Base-by-base conservation (phyloP, 2,888 invertebrate species). In the Habroteleia sp. region DNA sequence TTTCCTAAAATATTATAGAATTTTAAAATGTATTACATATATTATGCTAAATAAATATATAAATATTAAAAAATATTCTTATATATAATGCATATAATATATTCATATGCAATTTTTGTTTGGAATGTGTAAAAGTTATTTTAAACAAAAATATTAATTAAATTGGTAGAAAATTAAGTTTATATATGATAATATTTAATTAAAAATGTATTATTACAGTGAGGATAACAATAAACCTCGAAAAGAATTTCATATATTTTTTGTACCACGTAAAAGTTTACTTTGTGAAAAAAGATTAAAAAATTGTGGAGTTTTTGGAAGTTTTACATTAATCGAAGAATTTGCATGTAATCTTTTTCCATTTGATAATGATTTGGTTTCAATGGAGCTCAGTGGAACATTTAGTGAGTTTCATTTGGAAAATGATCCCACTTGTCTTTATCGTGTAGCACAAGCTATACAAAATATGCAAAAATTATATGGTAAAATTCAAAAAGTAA, bases 281-380 rank as follows among this genome's bases (percentile, higher is more conserved):
- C 89, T 97, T 0, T 98, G 98, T 88, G 94, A 95, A 84, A 96
- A 95, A 80, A 94, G 94, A 81, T 90, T 98, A 5, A 93, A 94
- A 88, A 94, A 95, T 83, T 92, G 93, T 79, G 95, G 96, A 0
- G 96, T 97, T 0, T 91, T 92, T 78, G 93, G 93, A 1, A 94
- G 93, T 81, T 92, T 97, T 54, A 92, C 92, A 0, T 91, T 93
- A 10, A 91, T 96, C 20, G 94, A 95, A 81, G 97, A 97, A 89
- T 94, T 97, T 80, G 92, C 93, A 68, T 95, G 97, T 88, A 94
- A 96, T 81, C 91, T 98, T 35, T 95, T 96, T 85, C 97, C 97
- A 0, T 93, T 98, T 82, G 98, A 98, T 82, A 94, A 93, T 82
- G 98, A 98, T 89, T 91, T 98, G 5, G 92, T 98, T 81, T 97